These are phyloP conservation scores for Drosophila sucinea DNA, from an alignment of 1,140 invertebrate species.

Conservation along the genomic window DNA sequence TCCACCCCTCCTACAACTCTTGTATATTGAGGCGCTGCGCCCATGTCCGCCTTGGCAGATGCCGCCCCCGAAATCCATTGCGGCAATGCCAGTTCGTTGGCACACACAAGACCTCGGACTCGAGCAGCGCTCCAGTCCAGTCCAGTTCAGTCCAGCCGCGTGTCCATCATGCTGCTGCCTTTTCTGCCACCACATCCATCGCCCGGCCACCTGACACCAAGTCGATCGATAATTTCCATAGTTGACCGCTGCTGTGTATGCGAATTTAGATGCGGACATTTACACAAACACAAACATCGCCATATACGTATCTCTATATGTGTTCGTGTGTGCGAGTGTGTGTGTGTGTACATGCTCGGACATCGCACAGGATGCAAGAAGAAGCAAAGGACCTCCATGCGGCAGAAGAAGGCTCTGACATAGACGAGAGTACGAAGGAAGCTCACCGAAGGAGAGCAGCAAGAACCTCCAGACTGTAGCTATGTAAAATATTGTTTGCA, in stretches of 20 bases:
- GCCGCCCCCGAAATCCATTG: conserved; percentile 56
- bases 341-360: conserved; percentile 54
- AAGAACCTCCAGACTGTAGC: conserved; percentile 72
- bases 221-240: conserved; percentile 83
- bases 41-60: conserved; percentile 72
- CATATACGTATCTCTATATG: conserved; percentile 38
- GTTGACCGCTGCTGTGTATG: conserved; percentile 83
- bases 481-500: conserved; percentile 83
- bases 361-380: conserved; percentile 61
- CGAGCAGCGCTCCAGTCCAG: too few relatives aligned
- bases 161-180: conserved; percentile 72
- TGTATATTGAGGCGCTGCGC: conserved; percentile 42
- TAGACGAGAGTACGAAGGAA: conserved; percentile 60
- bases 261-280: conserved; percentile 82
- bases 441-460: conserved; percentile 72
- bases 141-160: conserved; percentile 48
- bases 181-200: conserved; percentile 71
- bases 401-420: conserved; percentile 61
- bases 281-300: conserved; percentile 70
- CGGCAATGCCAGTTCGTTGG: conserved; percentile 41
- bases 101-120: conserved; percentile 41
- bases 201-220: conserved; percentile 82
- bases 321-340: conserved; percentile 26
- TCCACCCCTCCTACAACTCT: conserved; percentile 13
- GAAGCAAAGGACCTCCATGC: conserved; percentile 56